Evolutionary conservation across 2,797 vertebrate genomes (phyloP), one percentile per base, ranked within the genome.

Genomic region (Lindbergichthys nudifrons): DNA sequence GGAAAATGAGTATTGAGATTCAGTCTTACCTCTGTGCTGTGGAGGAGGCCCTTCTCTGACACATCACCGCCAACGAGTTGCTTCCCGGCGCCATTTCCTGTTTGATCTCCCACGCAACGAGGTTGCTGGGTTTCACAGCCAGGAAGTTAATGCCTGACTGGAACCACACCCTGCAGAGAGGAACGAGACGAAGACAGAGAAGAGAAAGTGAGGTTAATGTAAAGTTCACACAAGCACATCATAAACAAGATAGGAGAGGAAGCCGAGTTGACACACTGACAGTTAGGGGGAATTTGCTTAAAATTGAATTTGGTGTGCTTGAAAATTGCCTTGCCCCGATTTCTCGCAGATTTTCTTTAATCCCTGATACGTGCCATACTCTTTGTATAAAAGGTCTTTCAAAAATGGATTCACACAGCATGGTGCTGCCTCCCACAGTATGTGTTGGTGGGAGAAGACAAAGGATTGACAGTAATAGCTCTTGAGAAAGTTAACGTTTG

Each of bases 51-150:
- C 95, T 96, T 78, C 96, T 96, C 89, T 95, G 92, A 1, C 97
- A 98, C 43, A 96, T 94, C 90, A 99, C 90, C 0, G 95, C 95
- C 82, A 98, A 93, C 0, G 94, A 92, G 63, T 88, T 90, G 88
- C 94, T 88, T 14, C 94, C 94, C 0, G 95, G 95, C 52, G 96
- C 94, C 0, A 97, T 95, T 80, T 98, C 97, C 85, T 98, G 96
- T 92, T 97, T 98, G 81, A 99, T 96, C 1, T 97, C 96, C 98
- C 98, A 99, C 52, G 96, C 95, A 21, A 95, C 95, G 0, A 96
- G 92, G 18, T 96, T 94, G 18, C 95, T 97, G 45, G 97, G 94
- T 57, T 96, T 94, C 90, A 99, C 94, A 0, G 95, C 92, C 30
- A 89, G 73, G 70, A 98, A 96, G 93, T 86, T 96, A 93, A 98